Percentiles rank a stretch among this genome's conserved stretches.
These are phyloP conservation scores for Nesospiza acunhae DNA, from an alignment of 2,113 vertebrate genomes.

Conservation along the genomic window DNA sequence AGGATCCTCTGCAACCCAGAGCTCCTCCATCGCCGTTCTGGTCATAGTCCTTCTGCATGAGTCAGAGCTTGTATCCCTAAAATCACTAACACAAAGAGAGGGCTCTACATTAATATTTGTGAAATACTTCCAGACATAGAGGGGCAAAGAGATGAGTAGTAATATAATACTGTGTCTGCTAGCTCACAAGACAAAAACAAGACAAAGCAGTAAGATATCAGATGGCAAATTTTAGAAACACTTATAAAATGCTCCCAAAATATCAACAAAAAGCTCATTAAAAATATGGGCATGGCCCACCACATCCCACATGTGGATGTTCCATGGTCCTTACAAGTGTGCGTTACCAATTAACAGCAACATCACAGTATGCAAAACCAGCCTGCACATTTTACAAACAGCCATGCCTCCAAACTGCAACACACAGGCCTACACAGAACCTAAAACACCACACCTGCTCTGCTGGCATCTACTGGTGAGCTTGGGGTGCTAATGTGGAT, in stretches of 20 bases:
- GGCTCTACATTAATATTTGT: not conserved
- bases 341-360: fast-evolving
- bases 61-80: not conserved
- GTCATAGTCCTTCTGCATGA: not conserved
- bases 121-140: not conserved
- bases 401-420: not conserved
- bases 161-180: not conserved
- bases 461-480: not conserved
- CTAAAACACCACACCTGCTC: not conserved
- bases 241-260: not conserved
- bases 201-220: not conserved
- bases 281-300: not conserved
- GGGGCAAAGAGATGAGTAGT: not conserved
- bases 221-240: not conserved
- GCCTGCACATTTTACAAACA: not conserved
- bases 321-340: not conserved
- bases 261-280: not conserved
- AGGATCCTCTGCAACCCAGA: not conserved
- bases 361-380: not conserved
- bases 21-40: fast-evolving
- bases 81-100: not conserved
- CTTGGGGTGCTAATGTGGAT: not conserved
- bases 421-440: not conserved
- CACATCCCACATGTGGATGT: not conserved
- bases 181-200: not conserved